Conservation (phyloP, 2,113 vertebrate genomes). For the Lophius piscatorius region DNA sequence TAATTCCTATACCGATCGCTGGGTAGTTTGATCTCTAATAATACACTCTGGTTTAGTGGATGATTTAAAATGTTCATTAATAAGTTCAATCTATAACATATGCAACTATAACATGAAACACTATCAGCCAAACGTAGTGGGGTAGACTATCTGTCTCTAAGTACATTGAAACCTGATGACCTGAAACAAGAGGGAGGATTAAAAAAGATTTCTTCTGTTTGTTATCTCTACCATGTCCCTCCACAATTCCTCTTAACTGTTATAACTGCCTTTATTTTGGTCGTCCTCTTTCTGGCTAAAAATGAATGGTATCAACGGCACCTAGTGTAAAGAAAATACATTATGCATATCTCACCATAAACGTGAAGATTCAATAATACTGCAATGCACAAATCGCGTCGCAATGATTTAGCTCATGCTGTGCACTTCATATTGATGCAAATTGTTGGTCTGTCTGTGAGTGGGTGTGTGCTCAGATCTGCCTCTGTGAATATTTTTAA, state of each 20-base stretch:
- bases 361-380: slow-evolving; percentile 49
- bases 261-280: slow-evolving; percentile 9
- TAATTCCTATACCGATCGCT: too few species aligned
- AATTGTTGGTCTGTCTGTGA: slow-evolving; percentile 27
- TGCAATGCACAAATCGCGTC: slow-evolving; percentile 46
- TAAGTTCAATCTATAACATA: background rate
- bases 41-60: slow-evolving; percentile 11
- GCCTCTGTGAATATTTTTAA: slow-evolving; percentile 32
- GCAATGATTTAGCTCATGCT: slow-evolving; percentile 41
- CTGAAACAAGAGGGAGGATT: slow-evolving; percentile 11
- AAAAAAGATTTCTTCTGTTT: slow-evolving; percentile 7
- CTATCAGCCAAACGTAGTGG: too few species aligned
- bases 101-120: too few species aligned
- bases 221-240: slow-evolving; percentile 5
- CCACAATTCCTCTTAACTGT: background rate
- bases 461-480: slow-evolving; percentile 39
- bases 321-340: slow-evolving; percentile 31
- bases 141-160: too few species aligned
- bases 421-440: slow-evolving; percentile 34
- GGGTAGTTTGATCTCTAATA: slow-evolving; percentile 1
- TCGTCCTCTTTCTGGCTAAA: slow-evolving; percentile 3
- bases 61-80: background rate
- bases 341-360: slow-evolving; percentile 42
- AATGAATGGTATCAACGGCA: slow-evolving; percentile 30
- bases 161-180: too few species aligned